A percentile compares a stretch with the other conserved stretches of the same genome.
phyloP scores from a whole-genome alignment of 2,113 vertebrate genomes.

The Anhinga rufa region DNA sequence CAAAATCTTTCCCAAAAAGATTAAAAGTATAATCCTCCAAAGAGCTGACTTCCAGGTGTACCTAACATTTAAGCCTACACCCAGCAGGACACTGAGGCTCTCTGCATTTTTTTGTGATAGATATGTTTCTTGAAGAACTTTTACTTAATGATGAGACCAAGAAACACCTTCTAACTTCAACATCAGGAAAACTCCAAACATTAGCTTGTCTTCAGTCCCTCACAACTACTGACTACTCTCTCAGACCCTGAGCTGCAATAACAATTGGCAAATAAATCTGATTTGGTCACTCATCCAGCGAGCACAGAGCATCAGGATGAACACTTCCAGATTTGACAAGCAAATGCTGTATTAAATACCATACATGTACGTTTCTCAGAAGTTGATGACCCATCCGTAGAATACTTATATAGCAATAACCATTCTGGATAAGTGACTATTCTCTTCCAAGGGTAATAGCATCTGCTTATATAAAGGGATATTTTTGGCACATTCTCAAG shows the following conservation, averaged over 20 bases:
- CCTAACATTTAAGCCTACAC: not conserved
- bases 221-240: not conserved
- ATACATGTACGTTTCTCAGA: not conserved
- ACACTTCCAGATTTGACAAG: not conserved
- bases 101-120: not conserved
- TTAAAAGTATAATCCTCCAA: not conserved
- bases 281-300: not conserved
- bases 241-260: not conserved
- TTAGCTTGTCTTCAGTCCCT: not conserved
- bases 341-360: not conserved
- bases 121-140: not conserved
- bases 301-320: not conserved
- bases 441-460: constrained; percentile 28
- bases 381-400: not conserved
- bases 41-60: not conserved
- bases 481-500: constrained; percentile 42
- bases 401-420: constrained; percentile 1
- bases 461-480: constrained; percentile 5
- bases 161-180: not conserved
- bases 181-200: not conserved
- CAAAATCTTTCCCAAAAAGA: not conserved
- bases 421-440: not conserved
- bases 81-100: not conserved
- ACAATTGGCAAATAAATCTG: not conserved
- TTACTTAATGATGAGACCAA: not conserved